Conservation (phyloP, 1,140 invertebrate species). For the Pachypsylla venusta region DNA sequence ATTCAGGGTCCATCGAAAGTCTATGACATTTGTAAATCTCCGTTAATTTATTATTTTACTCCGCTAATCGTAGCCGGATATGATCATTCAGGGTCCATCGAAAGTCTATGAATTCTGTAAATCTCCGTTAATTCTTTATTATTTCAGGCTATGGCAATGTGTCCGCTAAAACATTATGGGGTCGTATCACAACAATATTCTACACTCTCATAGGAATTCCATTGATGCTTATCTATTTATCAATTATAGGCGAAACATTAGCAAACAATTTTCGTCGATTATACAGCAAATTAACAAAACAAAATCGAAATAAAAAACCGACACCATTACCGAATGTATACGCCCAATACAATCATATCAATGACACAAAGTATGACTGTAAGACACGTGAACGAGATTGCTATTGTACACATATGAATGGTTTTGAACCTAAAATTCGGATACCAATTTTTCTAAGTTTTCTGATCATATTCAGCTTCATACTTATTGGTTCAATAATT, state of each 20-base stretch:
- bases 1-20: too few relatives aligned
- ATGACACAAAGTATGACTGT: slow-evolving; percentile 14
- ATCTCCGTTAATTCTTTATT: too few relatives aligned
- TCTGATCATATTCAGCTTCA: slow-evolving; percentile 74
- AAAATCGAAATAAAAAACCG: slow-evolving; percentile 12
- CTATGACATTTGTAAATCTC: too few relatives aligned
- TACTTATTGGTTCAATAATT: slow-evolving; percentile 76
- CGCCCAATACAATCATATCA: slow-evolving; percentile 19
- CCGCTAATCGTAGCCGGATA: too few relatives aligned
- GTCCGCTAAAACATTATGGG: slow-evolving; percentile 74
- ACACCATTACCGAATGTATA: neutral
- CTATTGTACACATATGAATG: slow-evolving; percentile 17
- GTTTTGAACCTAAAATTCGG: slow-evolving; percentile 25
- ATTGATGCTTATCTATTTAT: slow-evolving; percentile 75
- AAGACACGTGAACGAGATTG: slow-evolving; percentile 23
- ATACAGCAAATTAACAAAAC: slow-evolving; percentile 25
- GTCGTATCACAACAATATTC: slow-evolving; percentile 64
- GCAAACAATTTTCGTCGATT: slow-evolving; percentile 31
- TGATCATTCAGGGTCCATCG: too few relatives aligned
- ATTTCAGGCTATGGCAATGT: slow-evolving; percentile 78
- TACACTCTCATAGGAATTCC: slow-evolving; percentile 84
- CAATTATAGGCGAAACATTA: slow-evolving; percentile 63
- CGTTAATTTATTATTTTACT: too few relatives aligned
- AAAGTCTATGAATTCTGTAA: too few relatives aligned
- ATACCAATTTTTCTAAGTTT: slow-evolving; percentile 80